Evolutionary conservation across 2,797 vertebrate species (phyloP).

Genomic region (Remorina albescens): DNA sequence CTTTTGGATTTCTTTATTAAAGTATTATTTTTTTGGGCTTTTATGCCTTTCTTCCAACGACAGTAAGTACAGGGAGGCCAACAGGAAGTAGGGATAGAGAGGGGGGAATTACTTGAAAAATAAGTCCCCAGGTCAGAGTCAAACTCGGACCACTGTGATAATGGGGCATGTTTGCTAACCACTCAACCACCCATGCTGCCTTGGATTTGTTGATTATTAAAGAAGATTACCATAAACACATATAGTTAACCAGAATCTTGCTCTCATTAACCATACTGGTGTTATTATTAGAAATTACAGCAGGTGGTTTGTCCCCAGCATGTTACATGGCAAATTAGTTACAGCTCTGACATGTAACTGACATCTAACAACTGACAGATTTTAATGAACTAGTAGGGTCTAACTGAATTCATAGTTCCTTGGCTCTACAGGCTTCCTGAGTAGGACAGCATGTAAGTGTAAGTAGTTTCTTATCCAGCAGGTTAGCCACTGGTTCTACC

Average conservation of each 20-base stretch:
- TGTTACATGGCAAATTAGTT: slow-evolving; percentile 5
- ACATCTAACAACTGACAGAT: slow-evolving; percentile 8
- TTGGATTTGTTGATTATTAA: no score
- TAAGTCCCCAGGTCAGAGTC: no score
- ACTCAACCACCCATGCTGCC: no score
- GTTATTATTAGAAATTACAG: no score
- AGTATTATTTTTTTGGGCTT: no score
- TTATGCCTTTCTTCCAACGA: no score
- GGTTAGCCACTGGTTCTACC: not conserved
- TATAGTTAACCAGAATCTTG: slow-evolving; percentile 17
- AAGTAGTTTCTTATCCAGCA: not conserved
- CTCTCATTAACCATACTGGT: slow-evolving; percentile 8
- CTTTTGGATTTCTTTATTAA: no score
- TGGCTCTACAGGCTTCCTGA: not conserved
- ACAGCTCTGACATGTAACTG: slow-evolving; percentile 8
- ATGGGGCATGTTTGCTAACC: no score
- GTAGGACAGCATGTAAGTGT: slow-evolving; percentile 1
- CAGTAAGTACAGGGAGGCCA: no score
- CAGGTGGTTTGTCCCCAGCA: slow-evolving; percentile 9
- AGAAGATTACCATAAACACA: not conserved
- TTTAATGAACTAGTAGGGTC: slow-evolving; percentile 14
- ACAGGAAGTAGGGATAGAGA: no score
- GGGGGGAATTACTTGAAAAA: no score
- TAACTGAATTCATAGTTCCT: not conserved
- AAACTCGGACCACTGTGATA: no score